Evolutionary conservation across 2,113 vertebrate genomes (phyloP).

Genomic region (Tympanuchus pallidicinctus): DNA sequence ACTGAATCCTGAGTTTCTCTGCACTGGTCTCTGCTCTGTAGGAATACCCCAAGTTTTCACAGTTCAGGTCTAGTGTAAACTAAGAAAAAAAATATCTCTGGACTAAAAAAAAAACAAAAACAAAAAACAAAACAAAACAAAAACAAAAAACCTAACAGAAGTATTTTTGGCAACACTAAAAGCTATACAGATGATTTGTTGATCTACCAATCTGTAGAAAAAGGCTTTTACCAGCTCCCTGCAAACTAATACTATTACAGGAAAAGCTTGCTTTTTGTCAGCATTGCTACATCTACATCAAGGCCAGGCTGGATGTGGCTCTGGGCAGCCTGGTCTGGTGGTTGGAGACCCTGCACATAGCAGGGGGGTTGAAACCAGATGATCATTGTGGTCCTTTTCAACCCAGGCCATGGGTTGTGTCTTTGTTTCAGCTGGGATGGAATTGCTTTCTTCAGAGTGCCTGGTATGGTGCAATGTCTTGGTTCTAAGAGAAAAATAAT

Average conservation of each 20-base stretch:
- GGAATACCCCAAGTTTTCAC: not conserved
- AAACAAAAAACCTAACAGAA: not conserved
- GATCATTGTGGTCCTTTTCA: too few relatives aligned
- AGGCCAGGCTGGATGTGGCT: too few relatives aligned
- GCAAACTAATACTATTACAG: not conserved
- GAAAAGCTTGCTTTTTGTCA: not conserved
- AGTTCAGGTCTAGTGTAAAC: rapidly evolving
- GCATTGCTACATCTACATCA: not conserved
- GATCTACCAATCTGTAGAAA: not conserved
- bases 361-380: too few relatives aligned
- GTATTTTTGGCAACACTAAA: not conserved
- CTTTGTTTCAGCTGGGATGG: too few relatives aligned
- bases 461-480: too few relatives aligned
- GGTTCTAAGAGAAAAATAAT: too few relatives aligned
- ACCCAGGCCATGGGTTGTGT: too few relatives aligned
- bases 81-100: not conserved
- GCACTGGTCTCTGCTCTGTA: not conserved
- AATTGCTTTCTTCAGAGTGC: too few relatives aligned
- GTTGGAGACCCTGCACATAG: too few relatives aligned
- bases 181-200: not conserved
- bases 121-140: too few relatives aligned
- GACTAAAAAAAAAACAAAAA: not conserved
- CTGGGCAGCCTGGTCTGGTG: too few relatives aligned
- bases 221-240: not conserved
- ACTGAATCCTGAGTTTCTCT: not conserved